phyloP scores from a whole-genome alignment of 1,140 invertebrate species.

The Conus ventricosus region DNA sequence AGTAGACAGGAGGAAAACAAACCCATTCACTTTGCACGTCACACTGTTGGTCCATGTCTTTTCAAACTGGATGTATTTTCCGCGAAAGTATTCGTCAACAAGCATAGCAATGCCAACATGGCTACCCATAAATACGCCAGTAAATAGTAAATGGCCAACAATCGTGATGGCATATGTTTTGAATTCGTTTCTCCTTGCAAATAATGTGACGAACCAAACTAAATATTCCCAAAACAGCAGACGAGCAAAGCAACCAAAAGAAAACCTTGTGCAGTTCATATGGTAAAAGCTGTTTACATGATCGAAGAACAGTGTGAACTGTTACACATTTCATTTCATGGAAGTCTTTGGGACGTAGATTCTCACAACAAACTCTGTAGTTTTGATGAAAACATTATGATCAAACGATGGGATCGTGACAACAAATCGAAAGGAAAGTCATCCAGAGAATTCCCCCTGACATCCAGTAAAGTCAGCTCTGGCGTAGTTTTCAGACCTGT shows the following conservation, averaged over 20 bases:
- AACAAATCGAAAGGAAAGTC: conserved; percentile 38
- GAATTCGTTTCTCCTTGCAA: conserved; percentile 13
- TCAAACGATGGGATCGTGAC: background rate
- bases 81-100: conserved; percentile 55
- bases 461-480: conserved; percentile 4
- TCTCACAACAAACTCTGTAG: conserved; percentile 49
- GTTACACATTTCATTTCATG: background rate
- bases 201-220: conserved; percentile 41
- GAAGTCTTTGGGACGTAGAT: background rate
- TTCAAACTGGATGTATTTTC: conserved; percentile 51
- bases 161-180: conserved; percentile 44
- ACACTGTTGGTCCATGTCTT: conserved; percentile 51
- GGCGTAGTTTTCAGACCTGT: too few species aligned
- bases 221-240: conserved; percentile 49
- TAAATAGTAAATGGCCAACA: conserved; percentile 50
- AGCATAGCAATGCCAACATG: conserved; percentile 61
- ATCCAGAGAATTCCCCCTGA: conserved; percentile 32
- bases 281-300: conserved; percentile 34
- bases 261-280: conserved; percentile 26
- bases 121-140: conserved; percentile 63
- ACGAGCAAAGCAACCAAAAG: conserved; percentile 43
- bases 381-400: conserved; percentile 34
- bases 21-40: conserved; percentile 55
- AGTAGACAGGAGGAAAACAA: too few species aligned
- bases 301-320: background rate